A percentile compares a stretch with the other conserved stretches of the same genome.
Evolutionary conservation across 2,797 vertebrate genomes (phyloP).

Genomic region (Notamacropus eugenii): DNA sequence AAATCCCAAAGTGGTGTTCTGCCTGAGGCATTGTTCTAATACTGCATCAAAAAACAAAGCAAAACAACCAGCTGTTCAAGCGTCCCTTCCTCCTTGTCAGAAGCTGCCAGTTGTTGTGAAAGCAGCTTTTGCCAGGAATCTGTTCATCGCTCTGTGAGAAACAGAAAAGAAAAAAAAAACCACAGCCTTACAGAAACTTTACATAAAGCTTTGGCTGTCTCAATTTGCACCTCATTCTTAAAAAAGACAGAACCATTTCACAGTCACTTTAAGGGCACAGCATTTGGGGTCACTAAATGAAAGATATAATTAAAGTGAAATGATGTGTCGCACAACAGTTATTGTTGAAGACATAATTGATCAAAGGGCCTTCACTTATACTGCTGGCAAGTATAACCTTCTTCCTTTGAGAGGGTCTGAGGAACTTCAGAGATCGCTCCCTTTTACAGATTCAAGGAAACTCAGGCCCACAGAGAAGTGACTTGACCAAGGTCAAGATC

Average conservation of each 20-base stretch:
- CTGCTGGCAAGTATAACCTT: neutral
- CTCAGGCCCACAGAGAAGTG: neutral
- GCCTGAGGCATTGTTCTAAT: slow-evolving; percentile 12
- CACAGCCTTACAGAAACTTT: neutral
- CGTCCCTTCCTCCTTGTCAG: neutral
- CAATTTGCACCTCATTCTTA: neutral
- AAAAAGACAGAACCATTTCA: neutral
- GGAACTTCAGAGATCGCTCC: neutral
- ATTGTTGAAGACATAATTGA: neutral
- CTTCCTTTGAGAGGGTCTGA: neutral
- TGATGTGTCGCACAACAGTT: neutral
- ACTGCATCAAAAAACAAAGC: neutral
- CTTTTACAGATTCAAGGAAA: neutral
- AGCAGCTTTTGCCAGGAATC: neutral
- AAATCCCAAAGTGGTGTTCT: neutral
- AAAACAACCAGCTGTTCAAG: neutral
- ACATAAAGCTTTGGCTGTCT: neutral
- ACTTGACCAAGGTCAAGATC: neutral
- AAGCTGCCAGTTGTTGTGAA: slow-evolving; percentile 11
- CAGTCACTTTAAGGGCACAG: neutral
- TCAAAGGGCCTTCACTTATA: neutral
- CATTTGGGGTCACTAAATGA: neutral
- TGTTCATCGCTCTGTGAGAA: neutral
- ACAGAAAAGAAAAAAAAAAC: neutral
- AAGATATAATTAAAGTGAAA: neutral